A percentile compares a stretch with the other conserved stretches of the same genome.
Evolutionary conservation across 2,797 vertebrate species (phyloP).

Genomic region (Anisognathus igniventris): DNA sequence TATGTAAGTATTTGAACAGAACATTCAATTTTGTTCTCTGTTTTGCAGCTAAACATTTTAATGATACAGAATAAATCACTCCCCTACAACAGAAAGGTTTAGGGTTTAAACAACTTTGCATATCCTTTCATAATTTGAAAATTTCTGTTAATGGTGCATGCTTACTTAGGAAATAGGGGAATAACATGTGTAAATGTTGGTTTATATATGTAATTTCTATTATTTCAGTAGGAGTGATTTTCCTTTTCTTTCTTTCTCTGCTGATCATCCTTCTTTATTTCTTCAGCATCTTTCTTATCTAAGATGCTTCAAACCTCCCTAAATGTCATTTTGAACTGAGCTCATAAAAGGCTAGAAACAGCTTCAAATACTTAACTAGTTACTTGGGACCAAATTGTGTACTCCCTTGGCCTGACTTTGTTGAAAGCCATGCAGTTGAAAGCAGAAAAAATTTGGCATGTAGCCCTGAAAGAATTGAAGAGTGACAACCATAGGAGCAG

Average conservation of each 20-base stretch:
- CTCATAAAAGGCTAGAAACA: background rate
- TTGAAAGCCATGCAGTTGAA: background rate
- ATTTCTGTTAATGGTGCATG: background rate
- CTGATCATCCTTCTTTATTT: background rate
- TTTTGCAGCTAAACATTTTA: background rate
- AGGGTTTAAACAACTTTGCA: background rate
- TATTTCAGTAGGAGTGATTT: background rate
- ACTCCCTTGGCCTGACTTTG: background rate
- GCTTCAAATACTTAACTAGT: slow-evolving; percentile 6
- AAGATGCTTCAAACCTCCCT: background rate
- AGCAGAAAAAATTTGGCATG: background rate
- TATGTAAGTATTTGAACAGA: background rate
- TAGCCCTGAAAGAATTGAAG: background rate
- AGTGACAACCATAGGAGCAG: background rate
- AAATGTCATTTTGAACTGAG: background rate
- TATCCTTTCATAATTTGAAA: background rate
- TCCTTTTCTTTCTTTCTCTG: background rate
- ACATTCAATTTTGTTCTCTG: background rate
- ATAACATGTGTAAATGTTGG: background rate
- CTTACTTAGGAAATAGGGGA: background rate
- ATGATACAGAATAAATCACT: background rate
- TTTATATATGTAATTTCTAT: background rate
- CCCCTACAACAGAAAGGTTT: background rate
- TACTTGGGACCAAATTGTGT: background rate
- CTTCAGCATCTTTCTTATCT: background rate